A percentile compares a stretch with the other conserved stretches of the same genome.
Conservation (phyloP, 1,140 invertebrate species). For the Acromyrmex echinatior region DNA sequence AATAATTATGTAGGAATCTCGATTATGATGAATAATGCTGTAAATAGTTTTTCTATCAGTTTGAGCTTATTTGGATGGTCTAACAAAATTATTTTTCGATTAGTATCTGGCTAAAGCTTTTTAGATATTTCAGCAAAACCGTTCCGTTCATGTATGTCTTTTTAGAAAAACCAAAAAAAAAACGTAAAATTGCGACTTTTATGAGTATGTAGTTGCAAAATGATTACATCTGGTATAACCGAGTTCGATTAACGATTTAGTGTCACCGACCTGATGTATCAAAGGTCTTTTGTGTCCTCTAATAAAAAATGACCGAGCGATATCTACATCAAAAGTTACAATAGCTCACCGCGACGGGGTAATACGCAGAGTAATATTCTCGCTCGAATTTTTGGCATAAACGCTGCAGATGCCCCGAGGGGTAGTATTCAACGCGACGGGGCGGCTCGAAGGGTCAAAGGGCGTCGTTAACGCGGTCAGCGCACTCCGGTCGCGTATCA, state of each 20-base stretch:
- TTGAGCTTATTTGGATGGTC: too few relatives aligned
- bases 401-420: constrained; percentile 38
- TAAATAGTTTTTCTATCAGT: too few relatives aligned
- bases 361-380: constrained; percentile 48
- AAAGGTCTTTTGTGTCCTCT: constrained; percentile 10
- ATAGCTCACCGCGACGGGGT: constrained; percentile 13
- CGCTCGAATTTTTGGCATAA: constrained; percentile 58
- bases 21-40: too few relatives aligned
- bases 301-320: constrained; percentile 10
- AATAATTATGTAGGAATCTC: too few relatives aligned
- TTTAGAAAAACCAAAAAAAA: not conserved
- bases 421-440: constrained; percentile 28
- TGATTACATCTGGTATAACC: constrained; percentile 8
- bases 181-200: not conserved
- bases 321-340: constrained; percentile 41
- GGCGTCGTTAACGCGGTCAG: constrained; percentile 48
- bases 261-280: not conserved
- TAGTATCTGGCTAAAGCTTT: too few relatives aligned
- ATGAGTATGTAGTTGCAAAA: not conserved
- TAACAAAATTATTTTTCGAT: too few relatives aligned
- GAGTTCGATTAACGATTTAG: constrained; percentile 25
- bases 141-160: not conserved
- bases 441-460: constrained; percentile 52
- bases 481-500: constrained; percentile 57
- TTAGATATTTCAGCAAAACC: too few relatives aligned